A percentile compares a stretch with the other conserved stretches of the same genome.
phyloP scores from a whole-genome alignment of 2,113 vertebrate species.

The Sterrhoptilus dennistouni region DNA sequence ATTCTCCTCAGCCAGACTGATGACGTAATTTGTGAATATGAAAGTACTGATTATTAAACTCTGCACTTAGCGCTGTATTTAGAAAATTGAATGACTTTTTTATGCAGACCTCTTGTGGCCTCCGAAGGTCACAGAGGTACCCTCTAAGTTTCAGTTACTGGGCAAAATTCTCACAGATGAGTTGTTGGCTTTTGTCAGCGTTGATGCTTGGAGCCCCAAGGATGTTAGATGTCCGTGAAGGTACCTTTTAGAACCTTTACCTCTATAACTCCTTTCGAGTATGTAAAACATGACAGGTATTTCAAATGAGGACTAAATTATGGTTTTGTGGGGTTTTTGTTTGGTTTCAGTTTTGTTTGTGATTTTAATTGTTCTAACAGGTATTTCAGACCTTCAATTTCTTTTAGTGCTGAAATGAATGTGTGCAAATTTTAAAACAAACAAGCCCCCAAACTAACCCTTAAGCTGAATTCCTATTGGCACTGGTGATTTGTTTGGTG shows the following conservation, averaged over 20 bases:
- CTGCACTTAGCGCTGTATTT: neutral
- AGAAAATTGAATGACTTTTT: neutral
- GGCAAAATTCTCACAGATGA: neutral
- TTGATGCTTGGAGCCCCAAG: neutral
- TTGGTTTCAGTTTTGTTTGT: neutral
- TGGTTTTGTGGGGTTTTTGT: neutral
- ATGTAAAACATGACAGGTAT: neutral
- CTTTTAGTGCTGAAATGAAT: neutral
- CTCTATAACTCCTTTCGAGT: neutral
- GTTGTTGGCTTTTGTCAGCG: neutral
- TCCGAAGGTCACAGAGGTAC: neutral
- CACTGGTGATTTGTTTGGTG: neutral
- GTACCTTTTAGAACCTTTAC: neutral
- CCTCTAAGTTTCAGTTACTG: neutral
- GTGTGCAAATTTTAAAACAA: neutral
- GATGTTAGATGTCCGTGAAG: neutral
- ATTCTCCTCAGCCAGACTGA: neutral
- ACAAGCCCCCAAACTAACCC: neutral
- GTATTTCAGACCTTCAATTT: neutral
- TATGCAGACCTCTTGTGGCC: neutral
- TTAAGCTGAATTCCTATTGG: neutral
- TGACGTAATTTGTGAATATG: neutral
- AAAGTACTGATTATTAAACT: slow-evolving; percentile 26
- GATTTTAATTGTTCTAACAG: neutral
- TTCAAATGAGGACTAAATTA: neutral